These are phyloP conservation scores for Hesperia comma DNA, from an alignment of 2,888 invertebrate genomes.

Conservation along the genomic window DNA sequence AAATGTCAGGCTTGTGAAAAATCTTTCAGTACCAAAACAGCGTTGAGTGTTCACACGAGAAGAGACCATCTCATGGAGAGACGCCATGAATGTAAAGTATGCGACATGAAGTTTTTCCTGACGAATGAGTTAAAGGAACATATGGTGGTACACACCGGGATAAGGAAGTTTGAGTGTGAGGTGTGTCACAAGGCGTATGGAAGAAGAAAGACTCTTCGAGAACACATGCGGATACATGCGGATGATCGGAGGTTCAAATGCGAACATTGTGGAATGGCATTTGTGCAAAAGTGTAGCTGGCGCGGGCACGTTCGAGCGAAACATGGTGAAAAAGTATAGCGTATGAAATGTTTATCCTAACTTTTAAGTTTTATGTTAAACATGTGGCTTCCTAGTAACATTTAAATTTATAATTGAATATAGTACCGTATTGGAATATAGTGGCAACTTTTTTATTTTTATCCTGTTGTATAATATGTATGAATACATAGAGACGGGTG, in stretches of 20 bases:
- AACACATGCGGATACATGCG: conserved; percentile 48
- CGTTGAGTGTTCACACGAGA: conserved; percentile 42
- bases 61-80: conserved; percentile 47
- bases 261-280: conserved; percentile 41
- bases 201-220: conserved; percentile 43
- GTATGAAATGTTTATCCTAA: too few species aligned
- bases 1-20: conserved; percentile 48
- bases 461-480: too few species aligned
- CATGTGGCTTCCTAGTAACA: too few species aligned
- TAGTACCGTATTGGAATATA: too few species aligned
- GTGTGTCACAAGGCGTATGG: conserved; percentile 55
- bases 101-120: conserved; percentile 57
- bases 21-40: conserved; percentile 41
- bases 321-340: conserved; percentile 44
- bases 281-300: conserved; percentile 44
- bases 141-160: conserved; percentile 59
- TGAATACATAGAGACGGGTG: too few species aligned
- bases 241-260: conserved; percentile 43
- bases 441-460: too few species aligned
- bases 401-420: too few species aligned
- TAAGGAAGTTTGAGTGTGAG: conserved; percentile 60
- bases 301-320: conserved; percentile 45
- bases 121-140: conserved; percentile 61
- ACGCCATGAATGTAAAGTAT: conserved; percentile 45
- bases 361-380: too few species aligned